Conservation (phyloP, 2,113 vertebrate species). For the Labrus mixtus region DNA sequence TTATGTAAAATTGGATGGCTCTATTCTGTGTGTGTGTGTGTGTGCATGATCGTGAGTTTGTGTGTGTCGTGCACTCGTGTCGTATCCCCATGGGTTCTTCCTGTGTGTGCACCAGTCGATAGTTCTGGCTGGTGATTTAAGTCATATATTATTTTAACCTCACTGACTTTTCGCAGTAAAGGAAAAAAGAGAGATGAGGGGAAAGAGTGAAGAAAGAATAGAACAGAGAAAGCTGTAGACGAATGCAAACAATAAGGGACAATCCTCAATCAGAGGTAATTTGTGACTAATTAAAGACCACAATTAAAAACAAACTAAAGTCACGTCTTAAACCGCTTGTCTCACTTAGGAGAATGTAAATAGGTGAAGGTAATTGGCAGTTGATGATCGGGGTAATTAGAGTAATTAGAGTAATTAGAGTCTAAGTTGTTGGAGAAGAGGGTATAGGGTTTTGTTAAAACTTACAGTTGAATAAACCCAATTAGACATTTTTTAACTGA, state of each 20-base stretch:
- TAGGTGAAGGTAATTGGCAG: neutral
- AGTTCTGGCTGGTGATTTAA: conserved; percentile 48
- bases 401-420: neutral
- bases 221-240: neutral
- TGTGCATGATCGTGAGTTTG: neutral
- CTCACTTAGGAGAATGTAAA: neutral
- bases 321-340: conserved; percentile 3
- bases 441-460: neutral
- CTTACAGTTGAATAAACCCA: neutral
- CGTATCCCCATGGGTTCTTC: conserved; percentile 27
- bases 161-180: conserved; percentile 46
- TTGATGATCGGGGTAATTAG: conserved; percentile 7
- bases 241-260: neutral
- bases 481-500: too few species aligned
- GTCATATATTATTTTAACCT: conserved; percentile 62
- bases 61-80: neutral
- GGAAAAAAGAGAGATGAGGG: conserved; percentile 22
- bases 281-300: neutral
- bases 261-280: neutral
- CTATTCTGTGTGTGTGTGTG: neutral
- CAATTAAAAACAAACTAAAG: neutral
- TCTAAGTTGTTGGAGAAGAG: neutral
- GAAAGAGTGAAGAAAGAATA: neutral
- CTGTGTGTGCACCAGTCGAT: conserved; percentile 39
- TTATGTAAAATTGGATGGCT: conserved; percentile 18